Percentiles rank a stretch among this genome's conserved stretches.
phyloP scores from a whole-genome alignment of 2,113 vertebrate species.

The Thalassoma bifasciatum region DNA sequence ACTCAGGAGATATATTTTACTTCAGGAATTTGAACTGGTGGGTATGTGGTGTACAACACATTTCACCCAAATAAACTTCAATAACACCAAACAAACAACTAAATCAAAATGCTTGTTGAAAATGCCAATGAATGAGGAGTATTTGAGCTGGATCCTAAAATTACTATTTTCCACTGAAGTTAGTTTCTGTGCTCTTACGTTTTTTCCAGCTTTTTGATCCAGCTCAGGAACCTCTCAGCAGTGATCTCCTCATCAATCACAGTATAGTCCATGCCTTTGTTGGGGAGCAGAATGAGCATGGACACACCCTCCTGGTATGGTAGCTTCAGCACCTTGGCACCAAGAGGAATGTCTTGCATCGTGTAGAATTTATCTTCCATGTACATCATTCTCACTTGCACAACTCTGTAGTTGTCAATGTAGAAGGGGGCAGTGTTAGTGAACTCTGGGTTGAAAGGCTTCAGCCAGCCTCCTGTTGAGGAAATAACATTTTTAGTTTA shows the following conservation, averaged over 20 bases:
- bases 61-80: no score
- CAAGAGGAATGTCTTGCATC: slow-evolving; percentile 82
- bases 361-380: slow-evolving; percentile 80
- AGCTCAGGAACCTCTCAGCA: slow-evolving; percentile 83
- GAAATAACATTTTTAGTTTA: slow-evolving; percentile 16
- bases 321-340: slow-evolving; percentile 87
- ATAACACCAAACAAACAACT: neutral
- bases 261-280: slow-evolving; percentile 85
- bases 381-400: slow-evolving; percentile 91
- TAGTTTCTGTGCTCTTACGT: slow-evolving; percentile 54
- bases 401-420: slow-evolving; percentile 87
- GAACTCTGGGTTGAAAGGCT: slow-evolving; percentile 83
- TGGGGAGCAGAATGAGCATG: slow-evolving; percentile 91
- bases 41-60: neutral
- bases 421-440: slow-evolving; percentile 85
- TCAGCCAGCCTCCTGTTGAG: slow-evolving; percentile 86
- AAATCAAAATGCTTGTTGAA: no score
- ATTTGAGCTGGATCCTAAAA: neutral
- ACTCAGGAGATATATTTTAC: neutral
- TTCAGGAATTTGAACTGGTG: neutral
- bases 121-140: neutral
- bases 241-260: slow-evolving; percentile 88
- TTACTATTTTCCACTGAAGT: neutral
- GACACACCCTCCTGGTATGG: slow-evolving; percentile 87
- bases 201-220: slow-evolving; percentile 84